A percentile compares a stretch with the other conserved stretches of the same genome.
phyloP scores from a whole-genome alignment of 1,140 invertebrate genomes.

The Aphaenogaster floridana region DNA sequence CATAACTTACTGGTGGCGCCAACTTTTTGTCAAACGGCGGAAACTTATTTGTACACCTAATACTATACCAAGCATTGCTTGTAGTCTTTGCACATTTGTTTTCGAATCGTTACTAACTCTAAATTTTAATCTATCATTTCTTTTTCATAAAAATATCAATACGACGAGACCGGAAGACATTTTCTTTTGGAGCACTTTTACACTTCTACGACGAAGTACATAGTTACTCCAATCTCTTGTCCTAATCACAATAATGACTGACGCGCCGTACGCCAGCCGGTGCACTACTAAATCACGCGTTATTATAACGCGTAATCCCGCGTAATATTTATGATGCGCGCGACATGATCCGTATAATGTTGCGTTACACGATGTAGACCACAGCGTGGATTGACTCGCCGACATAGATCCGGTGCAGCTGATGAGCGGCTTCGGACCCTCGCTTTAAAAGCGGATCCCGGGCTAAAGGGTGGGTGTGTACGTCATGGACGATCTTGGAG shows the following conservation, averaged over 20 bases:
- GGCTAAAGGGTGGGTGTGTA: slow-evolving; percentile 58
- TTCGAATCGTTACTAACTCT: not conserved
- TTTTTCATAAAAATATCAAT: not conserved
- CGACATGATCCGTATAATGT: slow-evolving; percentile 62
- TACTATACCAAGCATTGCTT: not conserved
- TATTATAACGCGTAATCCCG: slow-evolving; percentile 38
- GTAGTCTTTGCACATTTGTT: not conserved
- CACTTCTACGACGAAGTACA: not conserved
- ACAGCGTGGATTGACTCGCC: not conserved
- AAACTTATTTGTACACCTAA: too few relatives aligned
- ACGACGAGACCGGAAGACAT: too few relatives aligned
- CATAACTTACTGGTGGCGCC: too few relatives aligned
- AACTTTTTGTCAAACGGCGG: too few relatives aligned
- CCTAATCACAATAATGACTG: slow-evolving; percentile 61
- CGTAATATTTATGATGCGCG: slow-evolving; percentile 57
- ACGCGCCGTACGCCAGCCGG: not conserved
- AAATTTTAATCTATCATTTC: not conserved
- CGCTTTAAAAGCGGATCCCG: slow-evolving; percentile 42
- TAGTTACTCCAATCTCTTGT: slow-evolving; percentile 27
- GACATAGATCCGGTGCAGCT: slow-evolving; percentile 22
- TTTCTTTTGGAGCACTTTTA: not conserved
- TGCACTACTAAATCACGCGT: slow-evolving; percentile 11
- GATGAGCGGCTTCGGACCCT: slow-evolving; percentile 39
- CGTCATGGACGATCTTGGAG: slow-evolving; percentile 47
- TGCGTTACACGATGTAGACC: slow-evolving; percentile 42